A percentile compares a stretch with the other conserved stretches of the same genome.
phyloP scores from a whole-genome alignment of 1,140 invertebrate species.

The Drosophila tsacasi region DNA sequence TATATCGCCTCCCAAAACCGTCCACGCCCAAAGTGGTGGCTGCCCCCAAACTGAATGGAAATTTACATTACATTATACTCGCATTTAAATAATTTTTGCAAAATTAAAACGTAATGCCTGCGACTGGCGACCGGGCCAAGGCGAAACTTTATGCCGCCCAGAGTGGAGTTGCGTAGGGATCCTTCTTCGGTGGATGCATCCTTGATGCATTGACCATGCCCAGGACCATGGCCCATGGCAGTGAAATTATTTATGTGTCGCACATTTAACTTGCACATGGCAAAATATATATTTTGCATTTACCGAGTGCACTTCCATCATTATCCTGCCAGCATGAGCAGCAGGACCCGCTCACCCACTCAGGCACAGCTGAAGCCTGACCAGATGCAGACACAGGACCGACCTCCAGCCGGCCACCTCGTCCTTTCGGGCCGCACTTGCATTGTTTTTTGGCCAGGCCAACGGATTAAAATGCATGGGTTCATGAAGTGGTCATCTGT shows the following conservation, averaged over 20 bases:
- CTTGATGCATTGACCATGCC: constrained; percentile 65
- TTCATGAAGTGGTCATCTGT: constrained; percentile 84
- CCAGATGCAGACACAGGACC: constrained; percentile 64
- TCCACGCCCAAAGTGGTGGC: constrained; percentile 7
- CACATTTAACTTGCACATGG: constrained; percentile 81
- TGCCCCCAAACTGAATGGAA: constrained; percentile 57
- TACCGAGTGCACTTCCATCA: constrained; percentile 82
- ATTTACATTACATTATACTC: constrained; percentile 82
- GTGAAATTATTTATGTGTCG: constrained; percentile 81
- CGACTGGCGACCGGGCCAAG: constrained; percentile 38
- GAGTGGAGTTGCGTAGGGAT: constrained; percentile 4
- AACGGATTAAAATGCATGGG: constrained; percentile 81
- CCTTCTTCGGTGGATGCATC: constrained; percentile 33
- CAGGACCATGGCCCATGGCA: constrained; percentile 35
- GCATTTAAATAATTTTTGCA: constrained; percentile 83
- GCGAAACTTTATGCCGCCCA: constrained; percentile 26
- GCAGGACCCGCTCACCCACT: constrained; percentile 3
- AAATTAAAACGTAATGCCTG: constrained; percentile 80
- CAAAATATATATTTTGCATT: constrained; percentile 82
- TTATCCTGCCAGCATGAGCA: constrained; percentile 54
- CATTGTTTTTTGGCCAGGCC: constrained; percentile 67
- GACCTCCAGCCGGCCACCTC: constrained; percentile 21
- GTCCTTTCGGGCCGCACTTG: constrained; percentile 38
- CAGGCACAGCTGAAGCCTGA: constrained; percentile 23
- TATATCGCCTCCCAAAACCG: constrained; percentile 53